Percentiles rank a stretch among this genome's conserved stretches.
Conservation (phyloP, 2,888 invertebrate species). For the Gordius sp. region DNA sequence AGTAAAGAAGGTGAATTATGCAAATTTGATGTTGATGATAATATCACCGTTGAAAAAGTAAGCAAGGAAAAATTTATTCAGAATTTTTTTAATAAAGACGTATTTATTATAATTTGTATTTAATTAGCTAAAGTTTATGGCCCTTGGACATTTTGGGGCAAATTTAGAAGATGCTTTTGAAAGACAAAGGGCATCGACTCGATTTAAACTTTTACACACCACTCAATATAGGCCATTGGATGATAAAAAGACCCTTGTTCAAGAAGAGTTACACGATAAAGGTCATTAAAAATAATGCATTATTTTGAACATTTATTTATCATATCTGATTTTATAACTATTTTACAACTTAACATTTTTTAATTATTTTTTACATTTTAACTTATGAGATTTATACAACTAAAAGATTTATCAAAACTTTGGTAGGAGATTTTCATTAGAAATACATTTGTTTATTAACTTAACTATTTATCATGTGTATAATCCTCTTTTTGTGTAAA, state of each 20-base stretch:
- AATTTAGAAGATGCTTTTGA: constrained; percentile 3
- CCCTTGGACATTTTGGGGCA: constrained; percentile 12
- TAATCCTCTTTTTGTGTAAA: too few relatives aligned
- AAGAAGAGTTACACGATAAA: neutral
- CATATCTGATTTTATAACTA: neutral
- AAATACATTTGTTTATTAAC: too few relatives aligned
- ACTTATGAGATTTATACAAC: too few relatives aligned
- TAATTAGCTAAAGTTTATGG: constrained; percentile 8
- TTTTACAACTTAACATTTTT: neutral
- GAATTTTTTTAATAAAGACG: neutral
- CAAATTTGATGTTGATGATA: neutral
- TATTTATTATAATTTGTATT: neutral
- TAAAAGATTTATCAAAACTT: too few relatives aligned
- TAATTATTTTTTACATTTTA: too few relatives aligned
- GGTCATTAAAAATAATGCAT: neutral
- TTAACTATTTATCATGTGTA: too few relatives aligned
- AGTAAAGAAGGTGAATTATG: constrained; percentile 11
- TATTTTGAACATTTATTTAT: neutral
- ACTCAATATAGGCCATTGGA: neutral
- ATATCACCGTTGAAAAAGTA: neutral
- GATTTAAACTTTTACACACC: constrained; percentile 2
- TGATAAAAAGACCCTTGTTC: neutral
- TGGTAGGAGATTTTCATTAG: too few relatives aligned
- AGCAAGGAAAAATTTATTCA: neutral
- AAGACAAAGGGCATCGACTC: neutral